phyloP scores from a whole-genome alignment of 2,888 invertebrate species.

The Rhopalosiphum nymphaeae region DNA sequence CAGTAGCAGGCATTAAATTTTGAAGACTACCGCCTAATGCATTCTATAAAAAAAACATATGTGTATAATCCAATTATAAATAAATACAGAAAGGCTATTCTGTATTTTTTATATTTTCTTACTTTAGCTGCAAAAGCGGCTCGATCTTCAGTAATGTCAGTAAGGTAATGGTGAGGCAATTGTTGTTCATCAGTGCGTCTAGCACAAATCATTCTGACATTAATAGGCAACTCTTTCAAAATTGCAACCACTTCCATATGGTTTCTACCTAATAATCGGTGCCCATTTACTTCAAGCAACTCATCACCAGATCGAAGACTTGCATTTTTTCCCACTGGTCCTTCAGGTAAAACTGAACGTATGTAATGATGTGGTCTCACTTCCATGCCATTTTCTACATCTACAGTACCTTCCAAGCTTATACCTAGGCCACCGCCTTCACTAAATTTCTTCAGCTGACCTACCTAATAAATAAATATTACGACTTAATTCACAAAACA shows the following conservation, averaged over 20 bases:
- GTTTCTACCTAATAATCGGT: slow-evolving; percentile 89
- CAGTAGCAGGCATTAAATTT: slow-evolving; percentile 81
- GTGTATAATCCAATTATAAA: background rate
- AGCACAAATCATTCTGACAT: slow-evolving; percentile 93
- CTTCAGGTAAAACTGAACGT: slow-evolving; percentile 95
- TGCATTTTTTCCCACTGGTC: slow-evolving; percentile 94
- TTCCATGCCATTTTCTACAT: slow-evolving; percentile 96
- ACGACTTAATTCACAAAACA: background rate
- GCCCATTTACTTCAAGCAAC: slow-evolving; percentile 85
- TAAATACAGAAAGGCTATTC: background rate
- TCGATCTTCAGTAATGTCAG: slow-evolving; percentile 83
- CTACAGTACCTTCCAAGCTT: slow-evolving; percentile 97
- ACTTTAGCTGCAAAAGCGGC: slow-evolving; percentile 84
- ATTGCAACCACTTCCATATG: slow-evolving; percentile 95
- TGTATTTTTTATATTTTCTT: slow-evolving; percentile 67
- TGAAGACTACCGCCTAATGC: slow-evolving; percentile 89
- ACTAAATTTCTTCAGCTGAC: slow-evolving; percentile 91
- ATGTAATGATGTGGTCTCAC: slow-evolving; percentile 99
- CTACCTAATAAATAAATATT: slow-evolving; percentile 76
- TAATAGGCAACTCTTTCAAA: slow-evolving; percentile 89
- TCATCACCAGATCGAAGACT: slow-evolving; percentile 95
- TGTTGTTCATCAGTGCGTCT: slow-evolving; percentile 70
- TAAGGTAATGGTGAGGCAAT: slow-evolving; percentile 74
- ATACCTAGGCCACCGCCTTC: slow-evolving; percentile 96
- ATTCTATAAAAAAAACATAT: slow-evolving; percentile 73